Conservation (phyloP, 2,113 vertebrate species). For the Boulengeromyrus knoepffleri region DNA sequence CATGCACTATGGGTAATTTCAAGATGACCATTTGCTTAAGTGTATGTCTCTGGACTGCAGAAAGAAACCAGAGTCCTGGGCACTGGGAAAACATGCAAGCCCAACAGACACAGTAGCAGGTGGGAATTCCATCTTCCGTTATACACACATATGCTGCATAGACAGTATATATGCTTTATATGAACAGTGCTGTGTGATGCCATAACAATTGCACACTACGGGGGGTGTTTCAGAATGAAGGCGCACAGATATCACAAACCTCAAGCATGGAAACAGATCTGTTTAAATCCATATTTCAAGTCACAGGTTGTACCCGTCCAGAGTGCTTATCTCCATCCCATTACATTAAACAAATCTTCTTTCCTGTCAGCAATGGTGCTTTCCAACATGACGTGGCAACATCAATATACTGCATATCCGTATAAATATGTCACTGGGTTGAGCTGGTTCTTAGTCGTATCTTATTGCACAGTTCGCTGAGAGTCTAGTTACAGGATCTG, state of each 20-base stretch:
- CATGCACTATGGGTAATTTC: background rate
- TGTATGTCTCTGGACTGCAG: background rate
- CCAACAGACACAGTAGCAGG: background rate
- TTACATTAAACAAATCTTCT: background rate
- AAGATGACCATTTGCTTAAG: background rate
- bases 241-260: background rate
- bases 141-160: background rate
- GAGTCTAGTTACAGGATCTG: background rate
- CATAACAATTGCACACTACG: background rate
- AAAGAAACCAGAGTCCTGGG: background rate
- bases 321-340: background rate
- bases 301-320: background rate
- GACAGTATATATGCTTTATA: background rate
- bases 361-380: background rate
- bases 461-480: background rate
- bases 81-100: background rate
- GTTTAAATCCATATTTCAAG: background rate
- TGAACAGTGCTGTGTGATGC: background rate
- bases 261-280: background rate
- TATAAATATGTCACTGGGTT: background rate
- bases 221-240: background rate
- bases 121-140: background rate
- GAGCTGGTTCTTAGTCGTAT: background rate
- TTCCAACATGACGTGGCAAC: background rate
- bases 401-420: background rate